phyloP scores from a whole-genome alignment of 2,113 vertebrate genomes.

The Thalassarche chlororhynchos region DNA sequence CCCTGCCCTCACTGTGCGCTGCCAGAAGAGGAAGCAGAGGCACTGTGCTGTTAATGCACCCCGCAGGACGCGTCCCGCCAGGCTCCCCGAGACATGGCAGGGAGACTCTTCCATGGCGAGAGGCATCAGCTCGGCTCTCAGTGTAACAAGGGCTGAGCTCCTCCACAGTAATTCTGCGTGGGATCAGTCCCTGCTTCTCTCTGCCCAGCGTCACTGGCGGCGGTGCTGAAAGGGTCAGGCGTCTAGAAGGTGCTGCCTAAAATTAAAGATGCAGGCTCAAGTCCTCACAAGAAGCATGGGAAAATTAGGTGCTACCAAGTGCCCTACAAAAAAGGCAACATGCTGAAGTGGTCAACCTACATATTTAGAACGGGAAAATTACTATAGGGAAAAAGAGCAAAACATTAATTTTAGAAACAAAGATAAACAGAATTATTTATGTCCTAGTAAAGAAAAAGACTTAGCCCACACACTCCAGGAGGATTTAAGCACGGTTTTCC shows the following conservation, averaged over 20 bases:
- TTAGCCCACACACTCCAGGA: background rate
- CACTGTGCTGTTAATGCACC: background rate
- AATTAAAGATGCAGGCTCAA: background rate
- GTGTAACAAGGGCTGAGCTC: background rate
- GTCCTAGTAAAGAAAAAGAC: background rate
- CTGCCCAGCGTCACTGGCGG: background rate
- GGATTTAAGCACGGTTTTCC: background rate
- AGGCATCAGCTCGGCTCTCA: background rate
- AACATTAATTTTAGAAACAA: background rate
- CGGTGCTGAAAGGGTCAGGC: background rate
- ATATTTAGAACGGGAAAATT: background rate
- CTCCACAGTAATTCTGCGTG: background rate
- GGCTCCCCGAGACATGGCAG: background rate
- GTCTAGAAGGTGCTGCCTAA: background rate
- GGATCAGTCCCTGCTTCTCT: background rate
- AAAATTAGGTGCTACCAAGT: background rate
- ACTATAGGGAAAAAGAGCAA: background rate
- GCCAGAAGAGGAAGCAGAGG: background rate
- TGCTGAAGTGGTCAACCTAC: background rate
- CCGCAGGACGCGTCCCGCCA: fast-evolving
- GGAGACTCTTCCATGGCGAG: background rate
- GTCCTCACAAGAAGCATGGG: background rate
- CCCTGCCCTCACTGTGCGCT: fast-evolving
- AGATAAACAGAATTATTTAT: background rate
- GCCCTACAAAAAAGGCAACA: background rate